Percentiles rank a stretch among this genome's conserved stretches.
phyloP scores from a whole-genome alignment of 2,797 vertebrate species.

The Microchirus variegatus region DNA sequence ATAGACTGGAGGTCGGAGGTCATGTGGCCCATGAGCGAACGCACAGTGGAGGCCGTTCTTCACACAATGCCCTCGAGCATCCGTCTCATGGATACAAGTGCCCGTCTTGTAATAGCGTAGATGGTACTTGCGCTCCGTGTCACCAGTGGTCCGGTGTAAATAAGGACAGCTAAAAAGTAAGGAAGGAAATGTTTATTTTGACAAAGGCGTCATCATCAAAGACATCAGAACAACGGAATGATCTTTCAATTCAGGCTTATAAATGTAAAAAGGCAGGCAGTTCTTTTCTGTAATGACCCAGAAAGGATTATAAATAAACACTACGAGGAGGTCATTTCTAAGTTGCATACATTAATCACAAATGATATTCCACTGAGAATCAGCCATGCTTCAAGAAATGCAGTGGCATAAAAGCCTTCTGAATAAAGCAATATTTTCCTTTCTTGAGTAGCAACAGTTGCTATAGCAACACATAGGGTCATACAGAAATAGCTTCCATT shows the following conservation, averaged over 20 bases:
- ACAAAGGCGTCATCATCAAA: too few species aligned
- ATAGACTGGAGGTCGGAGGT: conserved; percentile 92
- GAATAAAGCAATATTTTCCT: conserved; percentile 66
- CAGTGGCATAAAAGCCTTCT: conserved; percentile 60
- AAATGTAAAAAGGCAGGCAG: neutral
- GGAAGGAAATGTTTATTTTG: conserved; percentile 20
- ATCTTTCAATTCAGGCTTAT: neutral
- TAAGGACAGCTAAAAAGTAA: conserved; percentile 90
- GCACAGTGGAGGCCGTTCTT: conserved; percentile 96
- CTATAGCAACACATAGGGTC: conserved; percentile 83
- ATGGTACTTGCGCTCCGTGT: conserved; percentile 96
- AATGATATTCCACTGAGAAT: conserved; percentile 7
- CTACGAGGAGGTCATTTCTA: neutral
- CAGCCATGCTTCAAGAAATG: conserved; percentile 38
- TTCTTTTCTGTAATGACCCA: neutral
- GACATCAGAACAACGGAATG: too few species aligned
- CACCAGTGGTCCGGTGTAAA: conserved; percentile 93
- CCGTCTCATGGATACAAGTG: conserved; percentile 94
- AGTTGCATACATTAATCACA: neutral
- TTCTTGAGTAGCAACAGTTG: conserved; percentile 79
- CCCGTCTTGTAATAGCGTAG: conserved; percentile 97
- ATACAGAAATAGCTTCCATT: conserved; percentile 72
- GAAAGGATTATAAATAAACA: neutral
- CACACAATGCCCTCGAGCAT: conserved; percentile 92
- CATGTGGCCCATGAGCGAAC: conserved; percentile 94